A percentile compares a stretch with the other conserved stretches of the same genome.
Evolutionary conservation across 2,888 invertebrate genomes (phyloP).

Genomic region (Leucoma salicis): DNA sequence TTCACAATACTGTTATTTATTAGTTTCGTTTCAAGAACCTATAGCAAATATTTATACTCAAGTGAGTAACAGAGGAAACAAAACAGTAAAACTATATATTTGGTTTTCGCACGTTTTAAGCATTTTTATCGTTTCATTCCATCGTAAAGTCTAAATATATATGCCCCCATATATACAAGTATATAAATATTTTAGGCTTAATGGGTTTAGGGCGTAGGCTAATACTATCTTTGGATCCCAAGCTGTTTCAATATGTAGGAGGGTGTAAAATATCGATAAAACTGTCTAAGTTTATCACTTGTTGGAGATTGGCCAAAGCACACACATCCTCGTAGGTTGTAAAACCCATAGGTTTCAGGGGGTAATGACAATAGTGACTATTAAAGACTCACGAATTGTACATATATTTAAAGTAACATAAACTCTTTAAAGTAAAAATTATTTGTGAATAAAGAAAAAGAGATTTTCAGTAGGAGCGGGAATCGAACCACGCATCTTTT

Average conservation of each 20-base stretch:
- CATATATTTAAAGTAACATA: no score
- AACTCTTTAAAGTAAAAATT: no score
- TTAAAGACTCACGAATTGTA: no score
- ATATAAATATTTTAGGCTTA: conserved; percentile 3
- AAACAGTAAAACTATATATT: background rate
- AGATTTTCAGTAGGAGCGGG: no score
- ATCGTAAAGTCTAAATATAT: conserved; percentile 5
- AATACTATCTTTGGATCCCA: background rate
- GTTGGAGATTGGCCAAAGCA: no score
- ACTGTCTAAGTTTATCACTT: background rate
- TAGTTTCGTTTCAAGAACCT: background rate
- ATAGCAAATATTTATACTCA: background rate
- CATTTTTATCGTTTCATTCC: conserved; percentile 4
- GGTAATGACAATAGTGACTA: no score
- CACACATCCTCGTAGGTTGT: no score
- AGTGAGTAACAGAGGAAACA: background rate
- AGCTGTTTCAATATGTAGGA: conserved; percentile 7
- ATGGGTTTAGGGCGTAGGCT: background rate
- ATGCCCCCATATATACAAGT: conserved; percentile 2
- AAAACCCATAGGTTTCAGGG: no score
- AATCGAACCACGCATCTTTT: no score
- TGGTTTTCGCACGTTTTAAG: conserved; percentile 3
- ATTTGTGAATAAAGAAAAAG: no score
- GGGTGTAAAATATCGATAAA: conserved; percentile 3
- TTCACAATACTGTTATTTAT: conserved; percentile 4